Evolutionary conservation across 2,888 invertebrate genomes (phyloP).

Genomic region (Macrosiphum euphorbiae): DNA sequence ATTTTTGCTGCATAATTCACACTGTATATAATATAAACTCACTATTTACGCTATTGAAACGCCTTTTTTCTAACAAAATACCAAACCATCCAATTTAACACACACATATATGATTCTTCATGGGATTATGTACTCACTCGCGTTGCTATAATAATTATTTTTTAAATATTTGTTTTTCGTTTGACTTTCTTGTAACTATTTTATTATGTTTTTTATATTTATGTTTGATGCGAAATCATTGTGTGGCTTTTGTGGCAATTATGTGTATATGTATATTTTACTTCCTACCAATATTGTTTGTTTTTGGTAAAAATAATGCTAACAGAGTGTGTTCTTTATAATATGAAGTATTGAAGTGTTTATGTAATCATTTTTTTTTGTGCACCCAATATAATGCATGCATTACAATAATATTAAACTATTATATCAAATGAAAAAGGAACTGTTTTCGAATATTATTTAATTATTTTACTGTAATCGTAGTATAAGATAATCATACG

Average conservation of each 20-base stretch:
- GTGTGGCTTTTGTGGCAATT: too few species aligned
- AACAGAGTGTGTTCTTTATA: neutral
- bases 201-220: neutral
- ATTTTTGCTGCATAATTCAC: conserved; percentile 19
- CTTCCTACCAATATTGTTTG: neutral
- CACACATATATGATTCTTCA: neutral
- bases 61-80: neutral
- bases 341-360: neutral
- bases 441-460: neutral
- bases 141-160: neutral
- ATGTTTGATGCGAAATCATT: neutral
- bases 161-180: neutral
- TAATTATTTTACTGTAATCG: neutral
- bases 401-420: neutral
- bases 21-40: neutral
- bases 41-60: neutral
- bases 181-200: neutral
- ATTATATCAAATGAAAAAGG: neutral
- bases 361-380: neutral
- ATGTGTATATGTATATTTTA: neutral
- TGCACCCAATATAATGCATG: neutral
- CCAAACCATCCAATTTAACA: neutral
- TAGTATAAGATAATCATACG: neutral
- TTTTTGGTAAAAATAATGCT: neutral
- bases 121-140: neutral